These are phyloP conservation scores for Aulostomus chinensis DNA, from an alignment of 2,797 vertebrate genomes.

Conservation along the genomic window DNA sequence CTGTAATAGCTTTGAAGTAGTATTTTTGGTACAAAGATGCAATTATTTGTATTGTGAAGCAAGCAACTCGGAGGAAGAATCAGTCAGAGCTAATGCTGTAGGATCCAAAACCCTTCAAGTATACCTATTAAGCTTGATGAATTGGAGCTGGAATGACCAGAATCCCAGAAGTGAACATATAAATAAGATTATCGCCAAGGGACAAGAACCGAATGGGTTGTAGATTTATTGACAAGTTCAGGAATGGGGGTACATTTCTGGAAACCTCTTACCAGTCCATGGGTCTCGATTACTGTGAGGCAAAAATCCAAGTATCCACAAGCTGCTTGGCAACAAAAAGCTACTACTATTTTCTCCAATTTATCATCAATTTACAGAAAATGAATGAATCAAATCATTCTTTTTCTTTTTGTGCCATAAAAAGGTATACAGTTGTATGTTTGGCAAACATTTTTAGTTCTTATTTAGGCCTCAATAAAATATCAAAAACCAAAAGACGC, in stretches of 20 bases:
- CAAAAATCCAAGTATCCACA: too few species aligned
- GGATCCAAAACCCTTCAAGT: slow-evolving; percentile 38
- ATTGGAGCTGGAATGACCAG: slow-evolving; percentile 57
- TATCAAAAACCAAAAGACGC: too few species aligned
- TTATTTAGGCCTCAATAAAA: too few species aligned
- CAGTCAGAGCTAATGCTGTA: slow-evolving; percentile 27
- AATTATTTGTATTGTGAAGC: slow-evolving; percentile 37
- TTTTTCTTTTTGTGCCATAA: too few species aligned
- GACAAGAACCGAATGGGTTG: slow-evolving; percentile 25
- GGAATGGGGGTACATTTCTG: slow-evolving; percentile 6
- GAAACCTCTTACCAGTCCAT: neutral
- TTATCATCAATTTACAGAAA: too few species aligned
- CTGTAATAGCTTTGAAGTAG: slow-evolving; percentile 40
- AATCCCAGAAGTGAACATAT: slow-evolving; percentile 43
- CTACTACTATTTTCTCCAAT: too few species aligned
- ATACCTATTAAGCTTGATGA: slow-evolving; percentile 57
- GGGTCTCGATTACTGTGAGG: too few species aligned
- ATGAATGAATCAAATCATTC: too few species aligned
- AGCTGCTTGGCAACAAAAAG: too few species aligned
- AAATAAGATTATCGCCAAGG: slow-evolving; percentile 41
- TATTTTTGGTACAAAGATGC: slow-evolving; percentile 32
- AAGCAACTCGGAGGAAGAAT: slow-evolving; percentile 27
- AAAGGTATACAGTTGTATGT: too few species aligned
- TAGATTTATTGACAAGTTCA: slow-evolving; percentile 53
- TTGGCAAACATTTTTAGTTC: too few species aligned